Conservation (phyloP, 2,113 vertebrate species). For the Bufo gargarizans region DNA sequence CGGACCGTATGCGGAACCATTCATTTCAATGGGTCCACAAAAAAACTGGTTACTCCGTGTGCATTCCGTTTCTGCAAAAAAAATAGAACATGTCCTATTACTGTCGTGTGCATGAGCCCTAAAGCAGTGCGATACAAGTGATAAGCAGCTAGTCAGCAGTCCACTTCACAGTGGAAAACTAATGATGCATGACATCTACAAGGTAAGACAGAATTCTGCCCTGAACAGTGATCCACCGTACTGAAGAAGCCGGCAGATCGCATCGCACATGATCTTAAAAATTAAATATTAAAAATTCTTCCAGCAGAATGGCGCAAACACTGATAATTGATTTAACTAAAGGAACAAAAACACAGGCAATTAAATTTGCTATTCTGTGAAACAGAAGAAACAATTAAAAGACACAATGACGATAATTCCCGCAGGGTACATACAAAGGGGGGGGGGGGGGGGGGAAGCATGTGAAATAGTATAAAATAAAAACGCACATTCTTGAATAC, state of each 20-base stretch:
- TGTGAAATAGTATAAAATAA: background rate
- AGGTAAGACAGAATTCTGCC: background rate
- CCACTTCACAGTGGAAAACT: background rate
- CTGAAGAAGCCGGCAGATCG: background rate
- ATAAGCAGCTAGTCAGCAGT: background rate
- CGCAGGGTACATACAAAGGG: background rate
- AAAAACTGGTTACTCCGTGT: too few relatives aligned
- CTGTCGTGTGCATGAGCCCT: too few relatives aligned
- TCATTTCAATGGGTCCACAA: too few relatives aligned
- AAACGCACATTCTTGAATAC: background rate
- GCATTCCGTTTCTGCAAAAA: too few relatives aligned
- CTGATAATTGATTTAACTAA: conserved; percentile 27
- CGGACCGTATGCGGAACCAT: too few relatives aligned
- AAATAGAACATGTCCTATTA: too few relatives aligned
- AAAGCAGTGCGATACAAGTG: background rate
- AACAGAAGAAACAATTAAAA: conserved; percentile 26
- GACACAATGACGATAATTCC: background rate
- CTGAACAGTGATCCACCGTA: background rate
- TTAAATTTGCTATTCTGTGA: conserved; percentile 34
- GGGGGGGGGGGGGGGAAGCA: too few relatives aligned
- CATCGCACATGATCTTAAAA: background rate
- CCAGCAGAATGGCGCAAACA: conserved; percentile 3
- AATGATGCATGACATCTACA: conserved; percentile 11
- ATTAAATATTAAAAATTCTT: background rate
- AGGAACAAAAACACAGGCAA: conserved; percentile 23